Base-by-base conservation (phyloP, 2,113 vertebrate genomes). In the Sinocyclocheilus anshuiensis region DNA sequence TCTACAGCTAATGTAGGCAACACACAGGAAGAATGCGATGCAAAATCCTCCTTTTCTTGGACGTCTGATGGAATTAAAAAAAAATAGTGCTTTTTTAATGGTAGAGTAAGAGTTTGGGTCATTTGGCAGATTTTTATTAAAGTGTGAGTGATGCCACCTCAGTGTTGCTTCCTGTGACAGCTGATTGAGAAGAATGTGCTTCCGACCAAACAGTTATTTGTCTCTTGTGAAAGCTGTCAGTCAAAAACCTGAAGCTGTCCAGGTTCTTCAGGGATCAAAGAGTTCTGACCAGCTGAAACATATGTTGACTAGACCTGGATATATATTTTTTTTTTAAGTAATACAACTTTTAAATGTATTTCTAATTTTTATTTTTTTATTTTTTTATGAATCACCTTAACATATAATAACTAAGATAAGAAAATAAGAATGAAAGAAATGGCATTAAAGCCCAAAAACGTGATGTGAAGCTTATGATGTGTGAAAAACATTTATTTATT, bases 101-200 rank as follows among this genome's bases (percentile, higher is more conserved):
- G 10, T 29, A 48, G 42, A 76, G 20, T 22, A 59, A 22, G 18
- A 59, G 1, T 65, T 55, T 20, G 9, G 13, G 29, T 29, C 48
- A 16, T 67, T 57, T 80, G 53, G 36, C 50, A 24, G 67, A 76
- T 76, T 76, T 81, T 11, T 16, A 26, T 42, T 74, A 45, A 8
- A 69, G 29, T 57, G 9, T 42, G 26, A 76, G 39, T 76, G 61
- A 55, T 71, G 85, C 61, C 55, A 75, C 24, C 42, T 53, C 36
- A 16, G 15, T 57, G 45, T 55, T 55, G 48, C 13, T 57, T 79
- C 48, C 18, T 79, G 22, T 86, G 84, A 86, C 84, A 81, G 36
- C 11, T 29, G 53, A 69, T n/a, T 20, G 65, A 45, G 69, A 45
- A 26, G 24, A 61, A 42, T n/a, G 57, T 29, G 11, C 75, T 20